These are phyloP conservation scores for Heteractis magnifica DNA, from an alignment of 92 coral and sea anemone species.

Conservation along the genomic window DNA sequence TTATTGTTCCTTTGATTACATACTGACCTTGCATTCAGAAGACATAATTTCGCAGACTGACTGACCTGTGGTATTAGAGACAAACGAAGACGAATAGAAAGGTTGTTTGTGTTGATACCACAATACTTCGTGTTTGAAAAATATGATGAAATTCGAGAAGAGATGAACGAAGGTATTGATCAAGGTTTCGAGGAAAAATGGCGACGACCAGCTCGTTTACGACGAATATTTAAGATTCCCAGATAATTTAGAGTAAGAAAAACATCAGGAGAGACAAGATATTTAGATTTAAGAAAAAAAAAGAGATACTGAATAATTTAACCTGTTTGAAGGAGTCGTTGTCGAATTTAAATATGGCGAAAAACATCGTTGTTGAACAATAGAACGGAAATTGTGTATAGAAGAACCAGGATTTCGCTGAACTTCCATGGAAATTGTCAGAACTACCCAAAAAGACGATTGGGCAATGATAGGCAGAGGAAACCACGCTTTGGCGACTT, in stretches of 20 bases:
- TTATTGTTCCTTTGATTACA: neutral
- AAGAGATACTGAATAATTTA: constrained; percentile 20
- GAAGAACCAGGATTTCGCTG: constrained; percentile 29
- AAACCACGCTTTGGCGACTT: neutral
- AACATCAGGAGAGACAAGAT: constrained; percentile 32
- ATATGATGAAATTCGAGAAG: neutral
- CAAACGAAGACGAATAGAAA: neutral
- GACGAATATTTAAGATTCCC: constrained; percentile 29
- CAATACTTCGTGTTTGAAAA: neutral
- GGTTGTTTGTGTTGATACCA: neutral
- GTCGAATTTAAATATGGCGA: constrained; percentile 8
- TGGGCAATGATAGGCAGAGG: neutral
- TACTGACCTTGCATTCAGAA: neutral
- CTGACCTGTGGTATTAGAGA: neutral
- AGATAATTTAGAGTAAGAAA: constrained; percentile 15
- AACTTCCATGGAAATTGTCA: constrained; percentile 20
- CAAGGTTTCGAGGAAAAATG: neutral
- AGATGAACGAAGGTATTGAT: neutral
- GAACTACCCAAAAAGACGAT: constrained; percentile 6
- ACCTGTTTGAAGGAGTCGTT: neutral
- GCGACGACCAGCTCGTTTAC: constrained; percentile 26
- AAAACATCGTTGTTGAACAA: neutral
- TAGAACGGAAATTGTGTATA: constrained; percentile 12
- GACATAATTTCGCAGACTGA: neutral
- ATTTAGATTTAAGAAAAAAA: constrained; percentile 29